Evolutionary conservation across 2,113 vertebrate species (phyloP), one percentile per base, ranked within the genome.

Genomic region (Corythaixoides concolor): DNA sequence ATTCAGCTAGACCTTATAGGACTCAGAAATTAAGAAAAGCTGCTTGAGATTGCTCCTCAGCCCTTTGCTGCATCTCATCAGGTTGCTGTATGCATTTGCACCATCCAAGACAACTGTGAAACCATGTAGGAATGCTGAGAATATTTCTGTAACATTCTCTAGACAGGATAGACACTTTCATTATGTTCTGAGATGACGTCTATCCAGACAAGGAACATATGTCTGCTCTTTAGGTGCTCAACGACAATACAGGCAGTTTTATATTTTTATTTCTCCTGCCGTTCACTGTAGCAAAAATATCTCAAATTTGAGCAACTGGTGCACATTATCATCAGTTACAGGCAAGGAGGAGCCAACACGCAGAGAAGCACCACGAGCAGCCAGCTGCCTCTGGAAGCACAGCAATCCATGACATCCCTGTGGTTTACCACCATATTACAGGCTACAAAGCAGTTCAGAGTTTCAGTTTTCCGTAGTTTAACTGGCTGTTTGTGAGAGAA

Each of bases 351-450:
- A 66, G 59, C 23, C 68, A 41, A 49, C 49, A 6, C 1, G 9
- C 63, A 22, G 21, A 33, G 21, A 12, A 47, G 47, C 12, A 17
- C 26, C 63, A 6, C 12, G 7, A 11, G 7, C 16, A 30, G 59
- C 4, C 11, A 1, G 56, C 20, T 26, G n/a, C 52, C 78, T 39
- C 5, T 0, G 37, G 74, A 64, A 62, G 32, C n/a, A 23, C 33
- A 27, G 30, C 19, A 8, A 8, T 4, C 39, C 32, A 1, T 2
- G 16, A 5, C 2, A 0, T 13, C 74, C 20, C 68, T 3, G 1
- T 4, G 23, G 12, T 18, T 60, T 15, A 5, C 15, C 53, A 26
- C 64, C 12, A 1, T 1, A 2, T 20, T 3, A 11, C 14, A 26
- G 59, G 35, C 50, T n/a, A 20, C 62, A 33, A 30, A 69, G 33